Evolutionary conservation across 2,113 vertebrate species (phyloP), one percentile per base, ranked within the genome.

Genomic region (Parotia lawesii): DNA sequence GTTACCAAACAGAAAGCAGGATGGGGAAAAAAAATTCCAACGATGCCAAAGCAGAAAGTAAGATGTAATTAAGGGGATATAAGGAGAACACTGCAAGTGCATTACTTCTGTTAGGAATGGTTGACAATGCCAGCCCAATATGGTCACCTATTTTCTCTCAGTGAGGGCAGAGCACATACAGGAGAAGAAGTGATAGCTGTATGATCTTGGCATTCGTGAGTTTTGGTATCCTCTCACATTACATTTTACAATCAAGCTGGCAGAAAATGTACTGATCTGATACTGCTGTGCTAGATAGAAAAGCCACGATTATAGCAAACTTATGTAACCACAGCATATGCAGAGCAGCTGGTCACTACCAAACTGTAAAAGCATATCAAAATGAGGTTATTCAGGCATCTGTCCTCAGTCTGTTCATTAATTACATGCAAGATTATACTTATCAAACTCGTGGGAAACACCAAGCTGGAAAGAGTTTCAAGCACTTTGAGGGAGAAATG

Each of bases 301-400:
- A 77, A 90, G 89, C 79, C 79, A 11, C 2, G 38, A 89, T 90
- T 74, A 75, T 9, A 78, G 74, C 70, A 54, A n/a, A 27, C 61
- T 85, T 94, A 87, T 0, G 21, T 89, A 89, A 91, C 69, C 47
- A 35, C 1, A 7, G 65, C 94, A 94, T 81, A 93, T 45, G 33
- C 51, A 58, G 84, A 94, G 87, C 93, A 94, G 91, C 94, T 92
- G 93, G 87, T 81, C 94, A 94, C 69, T 57, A 66, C 80, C 84
- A 62, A 77, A 89, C 69, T 70, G 87, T 16, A 89, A 84, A 94
- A 90, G 84, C 73, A 31, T 89, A 89, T 58, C 16, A 71, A 58
- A 89, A 92, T 57, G 61, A 91, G 93, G 89, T 89, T 95, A 84
- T 62, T 47, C 72, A 54, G 61, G 76, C 94, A 93, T 94, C 89